phyloP scores from a whole-genome alignment of 2,888 invertebrate genomes.

The Nomada ruficornis region DNA sequence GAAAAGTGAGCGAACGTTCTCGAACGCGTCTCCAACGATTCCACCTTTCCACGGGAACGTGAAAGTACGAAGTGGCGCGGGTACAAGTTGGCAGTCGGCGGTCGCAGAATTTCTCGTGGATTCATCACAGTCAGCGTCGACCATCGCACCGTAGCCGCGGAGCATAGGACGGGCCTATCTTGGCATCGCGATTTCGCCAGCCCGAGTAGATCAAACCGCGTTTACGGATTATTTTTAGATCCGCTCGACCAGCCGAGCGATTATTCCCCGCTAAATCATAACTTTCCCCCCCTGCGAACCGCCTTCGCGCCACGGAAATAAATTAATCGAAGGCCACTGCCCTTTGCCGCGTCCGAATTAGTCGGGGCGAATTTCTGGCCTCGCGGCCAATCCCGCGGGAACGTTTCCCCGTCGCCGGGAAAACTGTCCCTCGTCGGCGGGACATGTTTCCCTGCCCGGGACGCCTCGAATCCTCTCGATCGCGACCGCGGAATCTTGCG shows the following conservation, averaged over 20 bases:
- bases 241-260: conserved; percentile 71
- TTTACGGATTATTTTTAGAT: conserved; percentile 75
- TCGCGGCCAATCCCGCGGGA: conserved; percentile 1
- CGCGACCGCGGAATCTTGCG: neutral
- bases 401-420: neutral
- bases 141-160: conserved; percentile 43
- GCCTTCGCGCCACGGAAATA: conserved; percentile 48
- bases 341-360: conserved; percentile 46
- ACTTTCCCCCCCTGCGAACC: conserved; percentile 55
- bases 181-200: conserved; percentile 59
- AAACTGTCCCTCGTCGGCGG: too few relatives aligned
- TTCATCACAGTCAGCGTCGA: conserved; percentile 50
- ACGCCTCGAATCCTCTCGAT: neutral
- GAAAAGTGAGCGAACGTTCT: neutral
- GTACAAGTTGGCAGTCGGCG: neutral
- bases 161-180: conserved; percentile 58
- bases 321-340: conserved; percentile 64
- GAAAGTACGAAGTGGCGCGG: neutral
- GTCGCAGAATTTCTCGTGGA: conserved; percentile 47
- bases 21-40: neutral
- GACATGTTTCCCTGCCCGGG: too few relatives aligned
- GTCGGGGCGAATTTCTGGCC: neutral
- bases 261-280: conserved; percentile 80
- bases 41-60: neutral
- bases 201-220: conserved; percentile 57